Base-by-base conservation (phyloP, 2,113 vertebrate genomes). In the Zosterops borbonicus region DNA sequence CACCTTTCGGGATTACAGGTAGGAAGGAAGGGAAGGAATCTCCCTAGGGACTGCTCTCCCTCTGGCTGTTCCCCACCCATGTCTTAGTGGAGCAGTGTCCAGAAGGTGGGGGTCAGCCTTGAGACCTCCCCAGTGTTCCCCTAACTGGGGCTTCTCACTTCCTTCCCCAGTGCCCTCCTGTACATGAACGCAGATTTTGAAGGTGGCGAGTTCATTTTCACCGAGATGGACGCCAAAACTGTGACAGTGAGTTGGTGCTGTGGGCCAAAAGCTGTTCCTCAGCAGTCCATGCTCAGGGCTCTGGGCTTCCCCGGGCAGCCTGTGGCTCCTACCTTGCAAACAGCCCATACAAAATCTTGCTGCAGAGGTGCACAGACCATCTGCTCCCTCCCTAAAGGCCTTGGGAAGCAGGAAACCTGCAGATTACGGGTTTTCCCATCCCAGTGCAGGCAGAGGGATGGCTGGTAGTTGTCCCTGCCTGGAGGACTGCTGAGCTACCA, bases 151-250 rank as follows among this genome's bases (percentile, higher is more conserved):
- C 58, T 14, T 83, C 9, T 8, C 1, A 0, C 46, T 97, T 53
- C 23, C 41, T 85, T 35, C 70, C 63, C 39, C 14, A 99, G 99
- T 76, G 99, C 99, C 37, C 98, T 99, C 33, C 96, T 99, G 15
- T 99, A 99, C 78, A 98, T 99, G 69, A 99, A 99, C 6, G 99
- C 98, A 5, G 98, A 99, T 96, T 99, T 99, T 39, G 99, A 99
- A 95, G 99, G 99, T 5, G 99, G 99, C 4, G 99, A 99, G 84
- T 99, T 99, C 95, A 99, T 99, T 94, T 99, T 99, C 96, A 99
- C 99, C 0, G 98, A 99, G 97, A 99, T 99, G 98, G 99, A 99
- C 75, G 99, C 99, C 93, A 99, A 99, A 97, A 99, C 99, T 1
- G 97, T 99, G 42, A 99, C 99, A 14, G 99, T 99, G 92, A 98